phyloP scores from a whole-genome alignment of 1,140 invertebrate genomes.

The honey bee (Apis mellifera) region DNA sequence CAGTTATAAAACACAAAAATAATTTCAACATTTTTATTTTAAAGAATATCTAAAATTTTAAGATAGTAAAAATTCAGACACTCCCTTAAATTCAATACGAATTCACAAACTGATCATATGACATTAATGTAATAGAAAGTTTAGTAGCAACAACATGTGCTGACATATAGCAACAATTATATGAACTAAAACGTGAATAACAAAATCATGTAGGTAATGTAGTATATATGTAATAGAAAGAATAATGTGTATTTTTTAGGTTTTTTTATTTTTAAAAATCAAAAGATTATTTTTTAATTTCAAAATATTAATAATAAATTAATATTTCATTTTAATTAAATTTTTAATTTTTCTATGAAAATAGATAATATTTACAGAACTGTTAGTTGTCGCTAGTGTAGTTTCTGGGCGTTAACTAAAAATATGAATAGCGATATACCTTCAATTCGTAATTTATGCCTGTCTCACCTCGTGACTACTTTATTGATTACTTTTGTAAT shows the following conservation, averaged over 20 bases:
- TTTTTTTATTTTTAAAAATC: not conserved
- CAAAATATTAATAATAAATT: not conserved
- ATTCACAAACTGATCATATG: conserved; percentile 62
- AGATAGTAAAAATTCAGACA: conserved; percentile 42
- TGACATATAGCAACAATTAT: not conserved
- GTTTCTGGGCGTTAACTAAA: conserved; percentile 38
- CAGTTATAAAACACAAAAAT: conserved; percentile 34
- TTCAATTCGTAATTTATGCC: conserved; percentile 43
- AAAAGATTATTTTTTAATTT: not conserved
- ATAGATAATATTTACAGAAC: not conserved
- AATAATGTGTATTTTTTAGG: not conserved
- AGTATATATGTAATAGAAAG: not conserved
- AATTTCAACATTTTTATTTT: conserved; percentile 50
- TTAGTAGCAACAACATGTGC: not conserved
- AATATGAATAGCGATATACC: conserved; percentile 14
- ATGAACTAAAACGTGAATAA: not conserved
- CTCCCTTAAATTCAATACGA: conserved; percentile 47
- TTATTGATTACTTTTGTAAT: conserved; percentile 52
- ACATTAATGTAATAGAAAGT: conserved; percentile 15
- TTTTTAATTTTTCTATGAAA: not conserved
- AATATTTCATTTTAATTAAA: not conserved
- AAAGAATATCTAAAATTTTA: not conserved
- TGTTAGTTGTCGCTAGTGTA: conserved; percentile 27
- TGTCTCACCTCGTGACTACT: conserved; percentile 48
- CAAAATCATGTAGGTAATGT: not conserved